Evolutionary conservation across 1,140 invertebrate species (phyloP), one percentile per base, ranked within the genome.

Genomic region (Anastrepha ludens): DNA sequence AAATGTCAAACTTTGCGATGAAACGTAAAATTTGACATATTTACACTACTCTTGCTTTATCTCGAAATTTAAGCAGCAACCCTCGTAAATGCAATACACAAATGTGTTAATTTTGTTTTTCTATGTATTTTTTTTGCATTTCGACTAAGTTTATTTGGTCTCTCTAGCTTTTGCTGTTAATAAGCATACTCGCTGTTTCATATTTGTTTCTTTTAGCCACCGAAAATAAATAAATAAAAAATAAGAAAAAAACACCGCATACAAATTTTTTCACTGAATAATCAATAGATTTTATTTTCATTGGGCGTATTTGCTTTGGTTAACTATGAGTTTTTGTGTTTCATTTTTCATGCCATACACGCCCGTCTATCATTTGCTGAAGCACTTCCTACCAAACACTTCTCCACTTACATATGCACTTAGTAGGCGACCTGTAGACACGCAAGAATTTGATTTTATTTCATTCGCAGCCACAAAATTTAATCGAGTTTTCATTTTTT

Each of bases 331-430:
- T 74, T n/a, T 74, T 74, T 13, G 39, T 17, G 60, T 74, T 74
- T 74, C 67, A 74, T 74, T 74, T 74, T 74, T 74, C 67, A 74
- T 74, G 67, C 67, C 67, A 74, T 74, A 74, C 67, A 74, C 67
- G 67, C 67, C 67, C 39, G 67, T 39, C 67, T 17, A 74, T 74
- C 67, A 74, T 13, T 3, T 17, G 41, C 39, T 74, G 29, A 7
- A 39, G 3, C 39, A 74, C 67, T 74, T 74, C 67, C 67, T 74
- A 74, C 41, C 67, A 6, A 11, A 47, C 67, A 17, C 39, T 65
- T 17, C 67, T 44, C 39, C 67, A 74, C 67, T 74, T 41, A 74
- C 67, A 74, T 39, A 29, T 11, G 50, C 50, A 74, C 67, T 74
- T 44, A 74, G 67, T 44, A 17, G 41, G 39, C 67, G 65, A 70